phyloP scores from a whole-genome alignment of 53 echinoderm and acorn worm genomes.

The Holothuria leucospilota region DNA sequence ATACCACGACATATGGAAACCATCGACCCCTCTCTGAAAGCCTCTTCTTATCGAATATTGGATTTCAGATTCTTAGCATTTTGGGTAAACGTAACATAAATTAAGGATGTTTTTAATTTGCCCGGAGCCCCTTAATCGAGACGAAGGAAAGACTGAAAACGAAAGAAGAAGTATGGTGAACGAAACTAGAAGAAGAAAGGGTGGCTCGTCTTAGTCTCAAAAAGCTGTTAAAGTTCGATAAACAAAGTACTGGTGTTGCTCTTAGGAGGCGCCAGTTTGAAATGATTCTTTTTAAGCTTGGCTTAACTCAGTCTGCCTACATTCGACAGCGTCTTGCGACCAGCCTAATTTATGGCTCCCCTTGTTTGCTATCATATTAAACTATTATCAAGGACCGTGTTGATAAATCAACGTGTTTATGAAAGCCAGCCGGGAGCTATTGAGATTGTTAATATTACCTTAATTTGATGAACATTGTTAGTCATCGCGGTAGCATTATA shows the following conservation, averaged over 20 bases:
- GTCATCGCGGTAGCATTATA: no score
- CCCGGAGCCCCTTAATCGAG: constrained; percentile 26
- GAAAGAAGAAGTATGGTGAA: no score
- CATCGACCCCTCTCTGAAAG: no score
- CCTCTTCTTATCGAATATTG: constrained; percentile 2
- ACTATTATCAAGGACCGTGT: constrained; percentile 45
- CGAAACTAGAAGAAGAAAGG: neutral
- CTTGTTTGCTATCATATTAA: constrained; percentile 45
- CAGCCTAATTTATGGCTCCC: constrained; percentile 36
- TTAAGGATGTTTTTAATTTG: constrained; percentile 44
- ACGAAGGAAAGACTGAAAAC: neutral
- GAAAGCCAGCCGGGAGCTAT: no score
- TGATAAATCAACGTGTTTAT: constrained; percentile 41
- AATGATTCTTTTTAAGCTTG: constrained; percentile 40
- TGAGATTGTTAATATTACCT: no score
- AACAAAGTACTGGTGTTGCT: constrained; percentile 48
- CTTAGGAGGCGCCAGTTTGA: constrained; percentile 37
- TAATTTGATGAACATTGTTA: no score
- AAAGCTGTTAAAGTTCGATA: constrained; percentile 41
- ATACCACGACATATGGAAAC: no score
- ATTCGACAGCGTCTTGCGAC: constrained; percentile 32
- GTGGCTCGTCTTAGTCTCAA: constrained; percentile 15
- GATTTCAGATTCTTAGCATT: constrained; percentile 1
- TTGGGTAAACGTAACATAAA: constrained; percentile 41
- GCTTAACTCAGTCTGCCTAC: constrained; percentile 26